phyloP scores from a whole-genome alignment of 2,888 invertebrate genomes.

The Agriotes lineatus region DNA sequence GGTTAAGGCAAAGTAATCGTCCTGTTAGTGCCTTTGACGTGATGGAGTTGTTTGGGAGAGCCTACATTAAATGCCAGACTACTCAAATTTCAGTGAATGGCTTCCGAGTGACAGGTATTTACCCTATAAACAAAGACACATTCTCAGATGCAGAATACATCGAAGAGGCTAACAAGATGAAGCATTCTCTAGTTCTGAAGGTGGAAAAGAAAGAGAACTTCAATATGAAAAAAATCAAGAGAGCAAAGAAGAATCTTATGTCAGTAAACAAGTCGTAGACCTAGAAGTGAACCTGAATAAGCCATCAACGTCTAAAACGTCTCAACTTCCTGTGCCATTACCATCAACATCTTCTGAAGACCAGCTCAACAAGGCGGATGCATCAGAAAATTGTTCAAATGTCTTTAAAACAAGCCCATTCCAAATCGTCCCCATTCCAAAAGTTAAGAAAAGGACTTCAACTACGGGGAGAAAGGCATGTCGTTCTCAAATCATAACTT shows the following conservation, averaged over 20 bases:
- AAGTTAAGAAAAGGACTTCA: neutral
- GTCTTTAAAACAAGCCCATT: constrained; percentile 1
- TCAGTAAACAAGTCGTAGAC: too few relatives aligned
- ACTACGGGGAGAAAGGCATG: neutral
- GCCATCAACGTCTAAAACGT: too few relatives aligned
- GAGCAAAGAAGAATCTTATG: too few relatives aligned
- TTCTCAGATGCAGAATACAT: too few relatives aligned
- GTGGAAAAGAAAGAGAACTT: constrained; percentile 43
- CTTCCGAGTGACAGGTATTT: constrained; percentile 47
- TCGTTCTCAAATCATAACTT: constrained; percentile 3
- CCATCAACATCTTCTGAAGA: too few relatives aligned
- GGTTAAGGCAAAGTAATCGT: constrained; percentile 50
- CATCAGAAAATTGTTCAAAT: neutral
- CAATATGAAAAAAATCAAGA: neutral
- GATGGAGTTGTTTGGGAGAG: too few relatives aligned
- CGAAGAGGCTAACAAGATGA: neutral
- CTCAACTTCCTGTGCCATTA: too few relatives aligned
- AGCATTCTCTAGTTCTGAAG: constrained; percentile 32
- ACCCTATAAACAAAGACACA: constrained; percentile 49
- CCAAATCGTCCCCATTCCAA: constrained; percentile 5
- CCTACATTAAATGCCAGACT: constrained; percentile 49
- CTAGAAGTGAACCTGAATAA: too few relatives aligned
- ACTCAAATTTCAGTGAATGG: constrained; percentile 32
- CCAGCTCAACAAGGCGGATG: too few relatives aligned
- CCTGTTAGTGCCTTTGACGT: too few relatives aligned